These are phyloP conservation scores for Salvator merianae DNA, from an alignment of 2,113 vertebrate genomes.

Conservation along the genomic window DNA sequence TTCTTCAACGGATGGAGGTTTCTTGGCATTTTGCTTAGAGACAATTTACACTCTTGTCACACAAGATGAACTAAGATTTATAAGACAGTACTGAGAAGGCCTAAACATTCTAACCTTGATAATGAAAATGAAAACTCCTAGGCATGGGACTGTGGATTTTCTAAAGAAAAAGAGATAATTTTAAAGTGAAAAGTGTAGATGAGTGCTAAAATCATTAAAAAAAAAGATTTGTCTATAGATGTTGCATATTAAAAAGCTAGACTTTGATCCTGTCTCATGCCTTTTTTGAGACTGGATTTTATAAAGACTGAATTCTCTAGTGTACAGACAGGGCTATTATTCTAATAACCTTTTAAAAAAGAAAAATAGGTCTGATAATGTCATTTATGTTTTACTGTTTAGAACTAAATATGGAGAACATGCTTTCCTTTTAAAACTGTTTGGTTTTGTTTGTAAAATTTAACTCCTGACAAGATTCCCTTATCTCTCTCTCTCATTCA, in stretches of 20 bases:
- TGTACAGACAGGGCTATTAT: background rate
- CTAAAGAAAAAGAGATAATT: background rate
- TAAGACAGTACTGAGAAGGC: constrained; percentile 51
- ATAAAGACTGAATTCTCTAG: too few species aligned
- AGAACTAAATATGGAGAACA: too few species aligned
- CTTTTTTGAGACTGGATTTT: background rate
- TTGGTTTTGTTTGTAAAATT: too few species aligned
- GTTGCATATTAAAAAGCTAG: background rate
- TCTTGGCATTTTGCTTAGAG: constrained; percentile 51
- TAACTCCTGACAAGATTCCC: too few species aligned
- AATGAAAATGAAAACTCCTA: constrained; percentile 34
- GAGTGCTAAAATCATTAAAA: background rate
- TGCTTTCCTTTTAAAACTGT: too few species aligned
- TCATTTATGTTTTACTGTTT: too few species aligned
- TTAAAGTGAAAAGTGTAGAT: background rate
- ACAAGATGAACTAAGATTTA: constrained; percentile 64
- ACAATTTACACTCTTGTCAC: constrained; percentile 55
- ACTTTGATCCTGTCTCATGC: background rate
- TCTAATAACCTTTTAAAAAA: constrained; percentile 10
- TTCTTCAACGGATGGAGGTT: constrained; percentile 40
- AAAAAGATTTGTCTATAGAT: constrained; percentile 2
- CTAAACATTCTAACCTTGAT: constrained; percentile 44
- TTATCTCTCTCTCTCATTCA: too few species aligned
- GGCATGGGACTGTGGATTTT: background rate
- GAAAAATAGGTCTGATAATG: too few species aligned